Evolutionary conservation across 2,888 invertebrate genomes (phyloP).

Genomic region (Frankliniella intonsa): DNA sequence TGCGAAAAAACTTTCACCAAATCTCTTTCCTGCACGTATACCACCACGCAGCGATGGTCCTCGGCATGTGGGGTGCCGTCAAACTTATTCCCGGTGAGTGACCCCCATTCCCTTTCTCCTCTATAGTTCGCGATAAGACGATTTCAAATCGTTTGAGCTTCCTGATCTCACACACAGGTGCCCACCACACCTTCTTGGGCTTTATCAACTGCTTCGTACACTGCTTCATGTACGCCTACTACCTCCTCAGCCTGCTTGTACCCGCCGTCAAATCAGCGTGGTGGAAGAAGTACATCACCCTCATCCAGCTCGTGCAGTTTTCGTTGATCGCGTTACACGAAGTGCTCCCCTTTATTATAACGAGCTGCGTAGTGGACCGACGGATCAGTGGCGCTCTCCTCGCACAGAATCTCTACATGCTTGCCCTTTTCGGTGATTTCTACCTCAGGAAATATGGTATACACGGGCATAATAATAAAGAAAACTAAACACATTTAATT

Average conservation of each 20-base stretch:
- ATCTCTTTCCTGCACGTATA: background rate
- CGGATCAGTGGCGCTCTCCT: background rate
- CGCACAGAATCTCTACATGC: background rate
- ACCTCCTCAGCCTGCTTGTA: background rate
- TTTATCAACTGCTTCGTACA: background rate
- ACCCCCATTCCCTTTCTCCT: no score
- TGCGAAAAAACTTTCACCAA: background rate
- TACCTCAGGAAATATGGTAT: background rate
- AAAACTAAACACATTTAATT: no score
- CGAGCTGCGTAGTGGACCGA: background rate
- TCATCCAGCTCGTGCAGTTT: background rate
- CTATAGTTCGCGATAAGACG: no score
- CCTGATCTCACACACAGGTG: background rate
- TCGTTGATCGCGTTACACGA: background rate
- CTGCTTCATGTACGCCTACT: constrained; percentile 7
- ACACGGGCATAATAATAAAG: no score
- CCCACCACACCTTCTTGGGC: background rate
- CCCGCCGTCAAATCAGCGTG: background rate
- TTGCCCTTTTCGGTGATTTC: background rate
- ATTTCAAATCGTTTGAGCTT: no score
- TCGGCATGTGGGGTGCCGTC: background rate
- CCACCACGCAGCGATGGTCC: background rate
- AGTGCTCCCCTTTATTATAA: background rate
- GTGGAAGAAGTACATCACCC: constrained; percentile 7
- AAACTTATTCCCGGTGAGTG: background rate